Evolutionary conservation across 2,797 vertebrate genomes (phyloP).

Genomic region (Sebastes nivosus): DNA sequence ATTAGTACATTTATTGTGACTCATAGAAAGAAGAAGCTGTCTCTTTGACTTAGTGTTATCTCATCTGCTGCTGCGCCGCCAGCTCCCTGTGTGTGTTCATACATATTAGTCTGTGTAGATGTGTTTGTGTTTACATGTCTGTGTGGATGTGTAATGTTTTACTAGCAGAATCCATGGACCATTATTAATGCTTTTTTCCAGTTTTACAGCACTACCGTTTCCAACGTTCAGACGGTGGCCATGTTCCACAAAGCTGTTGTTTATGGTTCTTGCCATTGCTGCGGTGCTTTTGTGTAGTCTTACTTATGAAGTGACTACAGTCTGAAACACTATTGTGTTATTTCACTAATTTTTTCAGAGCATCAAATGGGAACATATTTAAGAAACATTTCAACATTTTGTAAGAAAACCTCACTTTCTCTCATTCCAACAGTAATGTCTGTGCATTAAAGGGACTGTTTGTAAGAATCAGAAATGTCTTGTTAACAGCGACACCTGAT

Average conservation of each 20-base stretch:
- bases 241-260: not conserved
- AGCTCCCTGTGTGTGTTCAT: slow-evolving; percentile 2
- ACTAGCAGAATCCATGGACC: not conserved
- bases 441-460: not conserved
- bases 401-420: not conserved
- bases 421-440: not conserved
- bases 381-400: too few relatives aligned
- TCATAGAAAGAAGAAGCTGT: slow-evolving; percentile 68
- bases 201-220: not conserved
- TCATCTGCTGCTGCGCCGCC: slow-evolving; percentile 46
- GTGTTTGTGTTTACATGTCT: not conserved
- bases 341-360: not conserved
- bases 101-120: not conserved
- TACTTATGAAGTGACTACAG: not conserved
- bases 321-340: not conserved
- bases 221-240: not conserved
- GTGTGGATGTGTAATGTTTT: slow-evolving; percentile 2
- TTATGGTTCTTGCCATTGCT: not conserved
- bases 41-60: slow-evolving; percentile 68
- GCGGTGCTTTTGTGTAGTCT: not conserved
- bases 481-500: too few relatives aligned
- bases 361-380: not conserved
- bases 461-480: too few relatives aligned
- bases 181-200: slow-evolving; percentile 11
- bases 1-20: slow-evolving; percentile 66